Conservation (phyloP, 2,797 vertebrate species). For the Etheostoma perlongum region DNA sequence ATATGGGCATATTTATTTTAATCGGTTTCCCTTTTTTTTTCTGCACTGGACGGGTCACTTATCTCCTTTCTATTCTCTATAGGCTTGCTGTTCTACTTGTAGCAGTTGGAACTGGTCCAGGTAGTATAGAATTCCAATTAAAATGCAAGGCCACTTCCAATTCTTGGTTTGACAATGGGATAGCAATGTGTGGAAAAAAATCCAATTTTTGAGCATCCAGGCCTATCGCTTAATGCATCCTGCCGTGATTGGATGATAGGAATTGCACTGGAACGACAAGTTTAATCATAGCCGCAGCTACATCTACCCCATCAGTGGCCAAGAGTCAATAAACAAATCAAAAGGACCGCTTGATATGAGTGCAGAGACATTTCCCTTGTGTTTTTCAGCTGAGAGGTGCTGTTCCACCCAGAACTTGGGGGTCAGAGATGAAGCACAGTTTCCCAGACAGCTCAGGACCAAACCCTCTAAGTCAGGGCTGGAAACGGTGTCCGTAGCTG, state of each 20-base stretch:
- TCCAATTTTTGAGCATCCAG: conserved; percentile 80
- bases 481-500: conserved; percentile 64
- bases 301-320: conserved; percentile 72
- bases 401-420: conserved; percentile 55
- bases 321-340: conserved; percentile 77
- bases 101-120: conserved; percentile 64
- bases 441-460: conserved; percentile 50
- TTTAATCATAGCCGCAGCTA: conserved; percentile 76
- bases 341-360: conserved; percentile 73
- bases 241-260: conserved; percentile 69
- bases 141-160: conserved; percentile 74
- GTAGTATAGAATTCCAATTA: conserved; percentile 74
- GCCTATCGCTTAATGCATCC: conserved; percentile 73
- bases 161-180: conserved; percentile 67
- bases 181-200: conserved; percentile 71
- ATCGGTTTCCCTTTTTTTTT: conserved; percentile 43
- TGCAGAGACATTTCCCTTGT: conserved; percentile 76
- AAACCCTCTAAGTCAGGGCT: conserved; percentile 58
- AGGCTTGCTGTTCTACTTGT: conserved; percentile 41
- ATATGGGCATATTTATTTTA: conserved; percentile 49
- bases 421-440: conserved; percentile 57
- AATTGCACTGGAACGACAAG: conserved; percentile 72
- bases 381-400: conserved; percentile 71
- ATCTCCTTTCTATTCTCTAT: conserved; percentile 33
- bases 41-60: conserved; percentile 38